Conservation (phyloP, 2,888 invertebrate genomes). For the Drosophila demipolita region DNA sequence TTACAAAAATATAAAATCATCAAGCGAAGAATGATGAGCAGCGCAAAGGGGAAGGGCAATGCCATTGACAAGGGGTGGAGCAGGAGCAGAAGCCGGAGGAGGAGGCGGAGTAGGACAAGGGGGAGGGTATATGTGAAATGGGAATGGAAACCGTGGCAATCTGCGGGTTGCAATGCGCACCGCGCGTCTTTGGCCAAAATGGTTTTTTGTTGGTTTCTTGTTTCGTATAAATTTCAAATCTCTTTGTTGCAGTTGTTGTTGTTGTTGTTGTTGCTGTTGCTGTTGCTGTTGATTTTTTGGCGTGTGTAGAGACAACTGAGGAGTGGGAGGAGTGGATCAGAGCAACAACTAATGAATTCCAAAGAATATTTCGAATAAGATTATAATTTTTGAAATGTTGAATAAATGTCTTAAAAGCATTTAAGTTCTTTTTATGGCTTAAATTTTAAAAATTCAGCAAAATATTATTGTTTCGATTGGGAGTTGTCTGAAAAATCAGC, state of each 20-base stretch:
- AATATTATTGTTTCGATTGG: not conserved
- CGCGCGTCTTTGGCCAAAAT: slow-evolving; percentile 64
- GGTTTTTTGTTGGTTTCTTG: slow-evolving; percentile 40
- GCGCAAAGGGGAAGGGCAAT: slow-evolving; percentile 1
- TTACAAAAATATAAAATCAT: slow-evolving; percentile 62
- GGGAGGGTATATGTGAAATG: slow-evolving; percentile 1
- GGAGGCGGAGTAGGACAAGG: not conserved
- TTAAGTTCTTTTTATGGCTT: not conserved
- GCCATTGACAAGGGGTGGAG: not conserved
- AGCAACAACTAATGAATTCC: not conserved
- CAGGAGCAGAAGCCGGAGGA: slow-evolving; percentile 1
- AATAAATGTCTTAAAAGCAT: not conserved
- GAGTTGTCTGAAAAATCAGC: not conserved
- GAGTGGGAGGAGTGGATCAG: not conserved
- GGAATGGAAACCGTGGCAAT: slow-evolving; percentile 34
- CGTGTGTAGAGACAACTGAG: slow-evolving; percentile 20
- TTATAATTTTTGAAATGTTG: not conserved
- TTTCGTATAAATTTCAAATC: slow-evolving; percentile 39
- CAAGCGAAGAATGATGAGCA: slow-evolving; percentile 51
- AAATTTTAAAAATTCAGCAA: not conserved
- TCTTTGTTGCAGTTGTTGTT: slow-evolving; percentile 11
- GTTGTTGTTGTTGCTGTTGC: slow-evolving; percentile 12
- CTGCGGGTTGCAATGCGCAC: slow-evolving; percentile 61
- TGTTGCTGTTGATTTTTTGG: slow-evolving; percentile 34
- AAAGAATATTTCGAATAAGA: slow-evolving; percentile 1